Evolutionary conservation across 2,888 invertebrate species (phyloP), one percentile per base, ranked within the genome.

Genomic region (Pseudococcus jackbeardsleyi): DNA sequence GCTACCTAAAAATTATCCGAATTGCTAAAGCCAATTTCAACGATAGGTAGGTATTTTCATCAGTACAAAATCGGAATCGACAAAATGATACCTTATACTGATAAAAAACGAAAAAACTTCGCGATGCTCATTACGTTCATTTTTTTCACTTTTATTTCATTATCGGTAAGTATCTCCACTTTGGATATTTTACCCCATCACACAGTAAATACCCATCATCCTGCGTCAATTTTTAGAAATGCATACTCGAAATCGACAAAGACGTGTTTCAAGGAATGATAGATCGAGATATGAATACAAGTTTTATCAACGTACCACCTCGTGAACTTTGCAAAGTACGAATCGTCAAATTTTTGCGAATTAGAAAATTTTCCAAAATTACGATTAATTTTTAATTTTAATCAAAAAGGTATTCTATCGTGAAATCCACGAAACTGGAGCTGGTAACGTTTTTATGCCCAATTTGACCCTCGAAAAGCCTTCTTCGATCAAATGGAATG

Each of bases 221-320:
- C 7, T 22, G 22, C 5, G 12, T 46, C 46, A 46, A 46, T 46
- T 46, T 46, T 46, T 7, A 54, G 54, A 54, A 12, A 54, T 54
- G 54, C 17, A 64, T 64, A 22, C 64, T 64, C 19, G 22, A 22
- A 64, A 64, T 64, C 19, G 64, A 64, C 64, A 64, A 64, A 64
- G 64, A 64, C 12, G 64, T 64, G 12, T 64, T 19, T 64, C 22
- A 64, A 64, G 64, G 64, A 64, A 64, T 64, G 64, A 19, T 64
- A 22, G 64, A 64, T 64, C 64, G 64, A 64, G 64, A 64, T 64
- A 15, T 64, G 22, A 22, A 22, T 64, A 9, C 64, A 6, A 22
- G 22, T 64, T 64, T 64, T 15, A 64, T 64, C 8, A 64, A 64
- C 6, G 64, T 15, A 64, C 64, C 64, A 4, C 64, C 64, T 22